A percentile compares a stretch with the other conserved stretches of the same genome.
Conservation (phyloP, 2,797 vertebrate species). For the Amazona ochrocephala region DNA sequence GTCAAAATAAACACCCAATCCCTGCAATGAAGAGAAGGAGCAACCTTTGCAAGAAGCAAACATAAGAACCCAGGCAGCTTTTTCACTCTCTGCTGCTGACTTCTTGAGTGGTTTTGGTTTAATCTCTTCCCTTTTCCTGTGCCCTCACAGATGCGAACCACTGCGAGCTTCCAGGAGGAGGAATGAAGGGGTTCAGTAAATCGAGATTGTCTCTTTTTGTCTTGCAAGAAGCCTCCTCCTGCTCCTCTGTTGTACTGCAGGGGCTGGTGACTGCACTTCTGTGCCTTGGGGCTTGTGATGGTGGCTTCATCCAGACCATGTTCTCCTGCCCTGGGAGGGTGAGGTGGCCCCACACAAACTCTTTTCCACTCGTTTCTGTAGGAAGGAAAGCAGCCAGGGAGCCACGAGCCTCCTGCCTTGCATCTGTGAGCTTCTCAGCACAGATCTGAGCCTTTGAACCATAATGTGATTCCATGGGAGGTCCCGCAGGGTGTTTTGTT, state of each 20-base stretch:
- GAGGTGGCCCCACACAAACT: too few relatives aligned
- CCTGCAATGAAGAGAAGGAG: background rate
- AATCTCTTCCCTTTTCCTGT: background rate
- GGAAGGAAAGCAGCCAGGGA: background rate
- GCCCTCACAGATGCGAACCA: background rate
- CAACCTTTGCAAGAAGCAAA: background rate
- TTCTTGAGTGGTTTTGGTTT: background rate
- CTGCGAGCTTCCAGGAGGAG: background rate
- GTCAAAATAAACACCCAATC: accelerated
- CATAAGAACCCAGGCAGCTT: background rate
- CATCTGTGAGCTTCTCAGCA: background rate
- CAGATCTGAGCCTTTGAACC: background rate
- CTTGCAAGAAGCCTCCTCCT: background rate
- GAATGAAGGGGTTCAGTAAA: background rate
- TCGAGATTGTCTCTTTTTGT: background rate
- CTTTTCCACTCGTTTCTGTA: background rate
- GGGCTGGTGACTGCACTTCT: background rate
- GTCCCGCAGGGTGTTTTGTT: slow-evolving; percentile 35
- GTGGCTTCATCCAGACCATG: background rate
- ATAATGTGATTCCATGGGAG: background rate
- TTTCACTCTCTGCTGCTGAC: background rate
- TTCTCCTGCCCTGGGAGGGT: background rate
- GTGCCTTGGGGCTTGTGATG: background rate
- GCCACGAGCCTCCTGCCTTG: background rate
- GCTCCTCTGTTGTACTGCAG: background rate